Evolutionary conservation across 2,797 vertebrate genomes (phyloP).

Genomic region (Enteromius treurensis): DNA sequence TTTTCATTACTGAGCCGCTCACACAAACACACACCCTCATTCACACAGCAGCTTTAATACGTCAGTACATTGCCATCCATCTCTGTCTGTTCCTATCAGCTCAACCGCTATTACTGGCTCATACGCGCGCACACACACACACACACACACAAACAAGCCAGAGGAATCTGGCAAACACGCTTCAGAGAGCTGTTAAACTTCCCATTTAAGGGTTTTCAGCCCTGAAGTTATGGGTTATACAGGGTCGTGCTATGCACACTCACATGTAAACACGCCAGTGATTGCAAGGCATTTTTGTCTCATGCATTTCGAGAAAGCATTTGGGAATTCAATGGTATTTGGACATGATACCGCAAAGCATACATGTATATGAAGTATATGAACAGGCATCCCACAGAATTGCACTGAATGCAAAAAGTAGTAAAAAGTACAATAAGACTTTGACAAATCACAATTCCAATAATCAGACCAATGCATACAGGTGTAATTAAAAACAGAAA

Average conservation of each 20-base stretch:
- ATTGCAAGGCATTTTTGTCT: background rate
- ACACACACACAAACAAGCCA: slow-evolving; percentile 7
- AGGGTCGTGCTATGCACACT: background rate
- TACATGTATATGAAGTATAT: background rate
- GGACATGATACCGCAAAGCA: background rate
- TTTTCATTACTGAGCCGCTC: slow-evolving; percentile 1
- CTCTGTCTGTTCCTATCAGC: slow-evolving; percentile 35
- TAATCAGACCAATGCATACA: background rate
- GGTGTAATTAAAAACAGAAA: background rate
- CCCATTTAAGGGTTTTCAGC: slow-evolving; percentile 19
- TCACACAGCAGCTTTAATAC: slow-evolving; percentile 39
- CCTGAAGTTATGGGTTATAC: slow-evolving; percentile 6
- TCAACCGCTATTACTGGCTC: slow-evolving; percentile 26
- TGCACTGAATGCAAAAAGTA: background rate
- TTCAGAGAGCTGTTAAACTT: slow-evolving; percentile 36
- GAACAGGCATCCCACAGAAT: background rate
- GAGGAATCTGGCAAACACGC: slow-evolving; percentile 3
- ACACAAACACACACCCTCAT: slow-evolving; percentile 41
- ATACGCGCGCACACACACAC: background rate
- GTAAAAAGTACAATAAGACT: background rate
- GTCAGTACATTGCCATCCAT: slow-evolving; percentile 34
- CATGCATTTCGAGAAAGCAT: background rate
- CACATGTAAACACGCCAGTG: background rate
- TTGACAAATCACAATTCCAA: background rate
- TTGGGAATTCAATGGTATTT: background rate